Evolutionary conservation across 2,888 invertebrate species (phyloP).

Genomic region (Brenthis ino): DNA sequence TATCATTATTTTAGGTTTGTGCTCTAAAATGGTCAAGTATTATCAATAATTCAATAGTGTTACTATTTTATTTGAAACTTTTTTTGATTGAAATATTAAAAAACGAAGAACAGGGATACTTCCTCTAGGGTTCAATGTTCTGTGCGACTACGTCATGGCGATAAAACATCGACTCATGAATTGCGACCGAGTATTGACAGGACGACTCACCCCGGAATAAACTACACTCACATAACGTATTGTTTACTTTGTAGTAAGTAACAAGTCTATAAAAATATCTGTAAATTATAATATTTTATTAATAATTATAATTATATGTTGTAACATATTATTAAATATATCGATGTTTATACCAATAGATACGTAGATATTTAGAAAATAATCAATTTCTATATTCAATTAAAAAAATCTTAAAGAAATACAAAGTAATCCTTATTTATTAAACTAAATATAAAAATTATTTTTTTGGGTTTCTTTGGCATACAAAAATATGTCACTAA

Average conservation of each 20-base stretch:
- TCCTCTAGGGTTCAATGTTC: conserved; percentile 79
- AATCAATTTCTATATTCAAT: no score
- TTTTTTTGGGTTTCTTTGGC: no score
- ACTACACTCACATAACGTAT: conserved; percentile 26
- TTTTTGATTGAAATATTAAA: conserved; percentile 50
- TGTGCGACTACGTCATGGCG: conserved; percentile 66
- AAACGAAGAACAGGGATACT: conserved; percentile 72
- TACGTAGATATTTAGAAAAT: no score
- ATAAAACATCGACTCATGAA: conserved; percentile 73
- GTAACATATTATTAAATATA: no score
- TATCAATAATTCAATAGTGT: no score
- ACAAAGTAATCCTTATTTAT: no score
- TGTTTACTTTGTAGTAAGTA: conserved; percentile 16
- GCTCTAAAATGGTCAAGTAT: no score
- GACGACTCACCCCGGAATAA: conserved; percentile 68
- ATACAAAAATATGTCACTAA: no score
- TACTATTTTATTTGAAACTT: background rate
- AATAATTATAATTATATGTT: background rate
- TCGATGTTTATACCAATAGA: no score
- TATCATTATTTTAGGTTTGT: no score
- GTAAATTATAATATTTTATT: background rate
- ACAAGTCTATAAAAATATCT: conserved; percentile 13
- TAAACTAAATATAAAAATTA: no score
- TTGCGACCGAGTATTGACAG: conserved; percentile 72
- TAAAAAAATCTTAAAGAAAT: no score